A percentile compares a stretch with the other conserved stretches of the same genome.
These are phyloP conservation scores for Griposia aprilina DNA, from an alignment of 2,888 invertebrate genomes.

Conservation along the genomic window DNA sequence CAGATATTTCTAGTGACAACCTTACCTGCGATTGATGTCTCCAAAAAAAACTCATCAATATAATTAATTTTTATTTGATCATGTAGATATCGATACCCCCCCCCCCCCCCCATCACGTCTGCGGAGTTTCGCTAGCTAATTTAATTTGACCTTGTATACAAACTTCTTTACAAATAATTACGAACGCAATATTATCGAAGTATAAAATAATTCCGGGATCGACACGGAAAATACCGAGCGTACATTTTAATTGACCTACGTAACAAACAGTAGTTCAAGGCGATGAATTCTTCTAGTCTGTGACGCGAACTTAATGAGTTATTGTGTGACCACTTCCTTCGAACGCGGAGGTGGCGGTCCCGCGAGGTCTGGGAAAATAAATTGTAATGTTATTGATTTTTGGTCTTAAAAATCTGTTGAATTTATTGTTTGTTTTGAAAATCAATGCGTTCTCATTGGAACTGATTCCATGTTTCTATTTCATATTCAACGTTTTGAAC, in stretches of 20 bases:
- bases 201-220: slow-evolving; percentile 11
- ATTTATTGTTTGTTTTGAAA: neutral
- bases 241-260: slow-evolving; percentile 36
- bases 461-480: neutral
- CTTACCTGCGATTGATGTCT: too few species aligned
- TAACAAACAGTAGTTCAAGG: slow-evolving; percentile 35
- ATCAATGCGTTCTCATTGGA: neutral
- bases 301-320: slow-evolving; percentile 33
- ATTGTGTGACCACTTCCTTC: slow-evolving; percentile 49
- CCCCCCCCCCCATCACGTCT: too few species aligned
- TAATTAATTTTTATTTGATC: too few species aligned
- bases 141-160: neutral
- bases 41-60: too few species aligned
- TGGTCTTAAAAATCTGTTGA: neutral
- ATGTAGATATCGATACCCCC: too few species aligned
- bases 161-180: neutral
- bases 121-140: too few species aligned
- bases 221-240: slow-evolving; percentile 4
- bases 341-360: neutral
- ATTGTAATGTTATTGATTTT: neutral
- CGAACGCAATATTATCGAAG: neutral
- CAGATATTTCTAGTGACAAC: too few species aligned
- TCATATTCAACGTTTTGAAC: neutral
- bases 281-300: slow-evolving; percentile 30
- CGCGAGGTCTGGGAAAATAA: neutral